A percentile compares a stretch with the other conserved stretches of the same genome.
Conservation (phyloP, 2,888 invertebrate genomes). For the Merodon equestris region DNA sequence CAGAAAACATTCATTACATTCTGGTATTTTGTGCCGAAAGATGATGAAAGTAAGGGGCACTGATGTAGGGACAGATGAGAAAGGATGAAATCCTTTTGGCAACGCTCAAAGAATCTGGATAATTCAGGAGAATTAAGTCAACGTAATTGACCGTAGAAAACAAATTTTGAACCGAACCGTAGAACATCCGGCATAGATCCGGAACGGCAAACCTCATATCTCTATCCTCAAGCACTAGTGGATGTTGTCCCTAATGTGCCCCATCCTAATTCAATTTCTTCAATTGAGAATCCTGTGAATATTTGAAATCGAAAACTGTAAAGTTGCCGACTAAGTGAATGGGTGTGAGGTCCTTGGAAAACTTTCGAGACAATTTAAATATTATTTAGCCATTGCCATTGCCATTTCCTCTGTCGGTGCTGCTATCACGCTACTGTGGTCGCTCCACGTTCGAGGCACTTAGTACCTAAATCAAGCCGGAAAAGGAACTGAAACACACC, state of each 20-base stretch:
- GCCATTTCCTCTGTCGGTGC: not conserved
- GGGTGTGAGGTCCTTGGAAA: constrained; percentile 8
- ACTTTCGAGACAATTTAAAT: constrained; percentile 57
- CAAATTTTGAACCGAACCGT: constrained; percentile 52
- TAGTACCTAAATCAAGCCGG: constrained; percentile 34
- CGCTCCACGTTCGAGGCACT: constrained; percentile 5
- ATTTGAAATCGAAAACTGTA: constrained; percentile 38
- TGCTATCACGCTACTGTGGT: not conserved
- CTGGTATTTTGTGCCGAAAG: constrained; percentile 3
- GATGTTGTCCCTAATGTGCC: constrained; percentile 7
- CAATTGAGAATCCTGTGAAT: constrained; percentile 38
- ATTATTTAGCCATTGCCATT: constrained; percentile 13
- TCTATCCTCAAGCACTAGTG: no score
- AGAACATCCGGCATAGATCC: constrained; percentile 22
- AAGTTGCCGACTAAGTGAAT: constrained; percentile 20
- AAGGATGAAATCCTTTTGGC: constrained; percentile 21
- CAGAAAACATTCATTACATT: constrained; percentile 59
- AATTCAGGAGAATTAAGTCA: constrained; percentile 59
- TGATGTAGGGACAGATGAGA: not conserved
- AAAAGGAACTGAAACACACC: constrained; percentile 1
- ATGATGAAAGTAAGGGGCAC: not conserved
- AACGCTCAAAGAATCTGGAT: constrained; percentile 48
- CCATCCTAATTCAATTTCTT: constrained; percentile 48
- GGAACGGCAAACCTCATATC: constrained; percentile 25
- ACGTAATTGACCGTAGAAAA: constrained; percentile 60